Evolutionary conservation across 37 sponge, comb jelly and placozoan genomes (phyloP).

Genomic region (Ephydatia muelleri): DNA sequence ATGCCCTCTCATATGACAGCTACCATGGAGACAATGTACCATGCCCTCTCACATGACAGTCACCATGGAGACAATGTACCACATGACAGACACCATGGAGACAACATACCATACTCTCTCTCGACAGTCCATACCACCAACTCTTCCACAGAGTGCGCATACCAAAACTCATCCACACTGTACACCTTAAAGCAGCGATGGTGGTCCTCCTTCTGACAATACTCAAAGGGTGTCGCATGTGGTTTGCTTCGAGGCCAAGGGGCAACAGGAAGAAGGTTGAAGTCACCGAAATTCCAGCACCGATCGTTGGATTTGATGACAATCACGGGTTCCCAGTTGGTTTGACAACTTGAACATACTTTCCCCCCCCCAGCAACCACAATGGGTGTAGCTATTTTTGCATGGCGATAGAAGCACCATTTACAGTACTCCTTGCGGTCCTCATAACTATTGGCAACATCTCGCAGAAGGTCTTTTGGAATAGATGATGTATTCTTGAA

Average conservation of each 20-base stretch:
- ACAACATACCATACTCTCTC: constrained; percentile 52
- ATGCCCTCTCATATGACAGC: neutral
- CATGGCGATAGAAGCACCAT: constrained; percentile 40
- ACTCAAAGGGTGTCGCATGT: constrained; percentile 38
- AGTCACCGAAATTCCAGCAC: constrained; percentile 66
- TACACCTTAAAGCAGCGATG: constrained; percentile 64
- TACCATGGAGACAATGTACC: too few relatives aligned
- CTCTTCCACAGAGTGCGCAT: constrained; percentile 77
- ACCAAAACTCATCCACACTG: constrained; percentile 60
- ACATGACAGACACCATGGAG: neutral
- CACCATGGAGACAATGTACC: too few relatives aligned
- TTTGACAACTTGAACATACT: constrained; percentile 25
- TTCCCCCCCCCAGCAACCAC: neutral
- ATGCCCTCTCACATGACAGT: neutral
- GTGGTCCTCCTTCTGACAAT: constrained; percentile 67
- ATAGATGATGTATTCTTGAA: constrained; percentile 14
- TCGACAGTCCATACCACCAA: constrained; percentile 80
- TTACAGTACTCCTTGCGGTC: constrained; percentile 45
- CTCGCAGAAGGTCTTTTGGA: constrained; percentile 33
- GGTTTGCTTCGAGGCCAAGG: constrained; percentile 44
- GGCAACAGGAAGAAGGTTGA: constrained; percentile 44
- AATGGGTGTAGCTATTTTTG: neutral
- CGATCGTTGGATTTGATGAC: constrained; percentile 55
- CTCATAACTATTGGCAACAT: constrained; percentile 29
- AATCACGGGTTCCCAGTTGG: constrained; percentile 30